Evolutionary conservation across 2,797 vertebrate genomes (phyloP).

Genomic region (Limosa lapponica): DNA sequence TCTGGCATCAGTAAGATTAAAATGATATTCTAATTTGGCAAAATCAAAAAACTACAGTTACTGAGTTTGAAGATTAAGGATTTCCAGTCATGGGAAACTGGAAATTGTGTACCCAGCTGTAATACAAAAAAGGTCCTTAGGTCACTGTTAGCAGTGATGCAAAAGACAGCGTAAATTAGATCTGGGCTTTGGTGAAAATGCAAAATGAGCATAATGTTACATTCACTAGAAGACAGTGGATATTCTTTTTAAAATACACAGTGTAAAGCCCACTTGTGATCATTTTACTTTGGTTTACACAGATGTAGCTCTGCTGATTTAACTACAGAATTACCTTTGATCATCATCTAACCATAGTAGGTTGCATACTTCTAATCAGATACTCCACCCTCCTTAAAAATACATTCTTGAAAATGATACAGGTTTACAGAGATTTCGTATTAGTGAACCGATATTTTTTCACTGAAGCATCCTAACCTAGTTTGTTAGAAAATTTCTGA

Average conservation of each 20-base stretch:
- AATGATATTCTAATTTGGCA: background rate
- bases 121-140: background rate
- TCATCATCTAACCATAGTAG: background rate
- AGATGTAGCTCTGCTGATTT: background rate
- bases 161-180: background rate
- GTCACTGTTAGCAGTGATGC: background rate
- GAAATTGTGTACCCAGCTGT: background rate
- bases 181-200: background rate
- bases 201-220: background rate
- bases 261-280: background rate
- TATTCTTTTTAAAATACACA: background rate
- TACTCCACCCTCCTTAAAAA: background rate
- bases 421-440: background rate
- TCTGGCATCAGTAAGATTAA: background rate
- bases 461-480: background rate
- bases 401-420: background rate
- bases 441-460: background rate
- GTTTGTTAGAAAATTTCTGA: background rate
- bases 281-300: background rate
- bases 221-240: background rate
- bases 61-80: background rate
- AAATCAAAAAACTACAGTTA: background rate
- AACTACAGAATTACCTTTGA: background rate
- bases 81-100: background rate
- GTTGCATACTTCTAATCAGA: background rate